Percentiles rank a stretch among this genome's conserved stretches.
phyloP scores from a whole-genome alignment of 2,797 vertebrate genomes.

The Craterocephalus amniculus region DNA sequence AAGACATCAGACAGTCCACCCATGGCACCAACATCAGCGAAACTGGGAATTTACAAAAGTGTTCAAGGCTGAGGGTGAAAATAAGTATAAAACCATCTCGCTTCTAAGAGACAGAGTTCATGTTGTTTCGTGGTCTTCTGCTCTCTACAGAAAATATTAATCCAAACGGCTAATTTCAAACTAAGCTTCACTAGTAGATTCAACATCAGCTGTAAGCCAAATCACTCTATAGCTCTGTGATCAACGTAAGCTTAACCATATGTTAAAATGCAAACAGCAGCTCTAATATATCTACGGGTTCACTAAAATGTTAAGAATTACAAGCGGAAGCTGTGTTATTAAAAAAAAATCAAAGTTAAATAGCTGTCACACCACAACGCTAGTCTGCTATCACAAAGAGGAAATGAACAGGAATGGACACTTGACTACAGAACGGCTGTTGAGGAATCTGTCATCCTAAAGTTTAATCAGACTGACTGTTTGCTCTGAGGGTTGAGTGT shows the following conservation, averaged over 20 bases:
- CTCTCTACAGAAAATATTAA: constrained; percentile 68
- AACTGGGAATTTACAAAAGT: constrained; percentile 64
- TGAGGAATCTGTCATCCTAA: constrained; percentile 72
- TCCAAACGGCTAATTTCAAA: constrained; percentile 67
- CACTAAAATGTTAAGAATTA: constrained; percentile 76
- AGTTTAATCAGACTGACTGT: constrained; percentile 67
- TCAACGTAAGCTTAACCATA: constrained; percentile 71
- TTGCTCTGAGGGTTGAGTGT: constrained; percentile 67
- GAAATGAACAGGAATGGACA: constrained; percentile 75
- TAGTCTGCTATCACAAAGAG: constrained; percentile 78
- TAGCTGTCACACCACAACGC: constrained; percentile 78
- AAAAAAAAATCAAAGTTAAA: constrained; percentile 73
- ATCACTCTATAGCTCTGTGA: constrained; percentile 75
- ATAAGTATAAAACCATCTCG: constrained; percentile 50
- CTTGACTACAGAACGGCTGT: constrained; percentile 73
- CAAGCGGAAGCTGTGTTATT: constrained; percentile 77
- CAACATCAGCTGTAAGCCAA: constrained; percentile 71
- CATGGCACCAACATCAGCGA: constrained; percentile 76
- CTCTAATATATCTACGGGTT: constrained; percentile 69
- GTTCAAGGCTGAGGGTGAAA: constrained; percentile 68
- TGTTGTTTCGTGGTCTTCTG: constrained; percentile 74
- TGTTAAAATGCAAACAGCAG: constrained; percentile 76
- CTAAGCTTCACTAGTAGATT: constrained; percentile 71
- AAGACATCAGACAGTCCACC: constrained; percentile 74
- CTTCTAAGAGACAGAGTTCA: constrained; percentile 60